A percentile compares a stretch with the other conserved stretches of the same genome.
Conservation (phyloP, 1,140 invertebrate species). For the Trichogramma pretiosum region DNA sequence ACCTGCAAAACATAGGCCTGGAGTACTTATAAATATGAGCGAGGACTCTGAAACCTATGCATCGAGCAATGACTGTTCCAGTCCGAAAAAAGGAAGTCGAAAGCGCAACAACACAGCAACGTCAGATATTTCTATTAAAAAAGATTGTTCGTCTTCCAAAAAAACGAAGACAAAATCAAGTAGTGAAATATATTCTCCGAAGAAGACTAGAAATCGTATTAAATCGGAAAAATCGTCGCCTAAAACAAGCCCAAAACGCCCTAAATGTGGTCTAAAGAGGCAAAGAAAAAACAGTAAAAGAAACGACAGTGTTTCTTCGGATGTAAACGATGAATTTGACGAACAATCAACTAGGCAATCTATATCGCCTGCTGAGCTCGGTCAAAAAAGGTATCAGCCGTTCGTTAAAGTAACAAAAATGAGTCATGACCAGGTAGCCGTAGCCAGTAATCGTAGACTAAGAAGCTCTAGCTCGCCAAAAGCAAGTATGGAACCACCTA, state of each 20-base stretch:
- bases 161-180: too few relatives aligned
- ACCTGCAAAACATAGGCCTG: too few relatives aligned
- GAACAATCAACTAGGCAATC: constrained; percentile 30
- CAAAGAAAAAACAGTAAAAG: constrained; percentile 10
- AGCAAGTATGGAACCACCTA: constrained; percentile 26
- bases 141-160: constrained; percentile 9
- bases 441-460: constrained; percentile 39
- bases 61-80: constrained; percentile 12
- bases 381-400: constrained; percentile 41
- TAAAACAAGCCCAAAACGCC: too few relatives aligned
- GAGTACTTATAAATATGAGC: constrained; percentile 3
- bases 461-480: constrained; percentile 39
- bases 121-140: constrained; percentile 7
- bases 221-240: too few relatives aligned
- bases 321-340: constrained; percentile 21
- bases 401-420: constrained; percentile 44
- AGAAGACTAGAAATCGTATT: too few relatives aligned
- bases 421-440: constrained; percentile 37
- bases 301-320: constrained; percentile 21
- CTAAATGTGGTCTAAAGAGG: too few relatives aligned
- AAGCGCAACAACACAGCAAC: constrained; percentile 6
- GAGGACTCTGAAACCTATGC: constrained; percentile 13
- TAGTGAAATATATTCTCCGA: too few relatives aligned
- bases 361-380: constrained; percentile 32
- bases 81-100: constrained; percentile 2